These are phyloP conservation scores for Chionodraco myersi DNA, from an alignment of 2,113 vertebrate species.

Conservation along the genomic window DNA sequence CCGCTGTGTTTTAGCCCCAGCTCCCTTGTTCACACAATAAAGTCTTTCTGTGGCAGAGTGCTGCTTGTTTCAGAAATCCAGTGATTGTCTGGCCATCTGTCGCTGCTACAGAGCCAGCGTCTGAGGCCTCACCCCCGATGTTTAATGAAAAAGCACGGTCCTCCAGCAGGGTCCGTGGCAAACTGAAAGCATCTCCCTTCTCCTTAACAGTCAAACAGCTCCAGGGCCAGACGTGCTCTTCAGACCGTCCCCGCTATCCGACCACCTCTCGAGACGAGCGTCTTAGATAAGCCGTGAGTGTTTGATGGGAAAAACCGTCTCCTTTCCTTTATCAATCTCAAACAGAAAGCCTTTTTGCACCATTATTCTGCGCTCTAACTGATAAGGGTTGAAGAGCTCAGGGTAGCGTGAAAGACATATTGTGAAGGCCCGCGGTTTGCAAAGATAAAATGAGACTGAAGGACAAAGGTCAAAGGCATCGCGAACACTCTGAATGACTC, in stretches of 20 bases:
- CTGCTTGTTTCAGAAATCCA: conserved; percentile 29
- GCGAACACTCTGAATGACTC: conserved; percentile 5
- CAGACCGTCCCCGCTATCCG: conserved; percentile 40
- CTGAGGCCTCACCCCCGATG: conserved; percentile 12
- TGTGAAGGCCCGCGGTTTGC: conserved; percentile 34
- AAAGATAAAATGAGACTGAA: conserved; percentile 51
- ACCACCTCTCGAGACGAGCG: conserved; percentile 55
- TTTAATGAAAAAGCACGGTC: conserved; percentile 30
- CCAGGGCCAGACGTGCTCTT: conserved; percentile 40
- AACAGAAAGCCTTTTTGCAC: conserved; percentile 62
- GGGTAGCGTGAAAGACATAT: conserved; percentile 62
- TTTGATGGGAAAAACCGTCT: conserved; percentile 68
- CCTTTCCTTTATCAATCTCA: conserved; percentile 77
- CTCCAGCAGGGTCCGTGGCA: neutral
- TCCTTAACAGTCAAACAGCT: conserved; percentile 23
- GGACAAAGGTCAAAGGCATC: conserved; percentile 54
- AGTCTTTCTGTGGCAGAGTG: neutral
- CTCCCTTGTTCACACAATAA: neutral
- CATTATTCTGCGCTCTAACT: conserved; percentile 65
- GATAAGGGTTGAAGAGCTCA: conserved; percentile 70
- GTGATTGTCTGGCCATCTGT: conserved; percentile 31
- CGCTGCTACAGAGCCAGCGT: conserved; percentile 8
- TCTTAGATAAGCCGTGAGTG: conserved; percentile 70
- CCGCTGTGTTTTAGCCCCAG: neutral
- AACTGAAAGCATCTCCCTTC: conserved; percentile 8